These are phyloP conservation scores for Molossus molossus DNA, from an alignment of 2,797 vertebrate species.

Conservation along the genomic window DNA sequence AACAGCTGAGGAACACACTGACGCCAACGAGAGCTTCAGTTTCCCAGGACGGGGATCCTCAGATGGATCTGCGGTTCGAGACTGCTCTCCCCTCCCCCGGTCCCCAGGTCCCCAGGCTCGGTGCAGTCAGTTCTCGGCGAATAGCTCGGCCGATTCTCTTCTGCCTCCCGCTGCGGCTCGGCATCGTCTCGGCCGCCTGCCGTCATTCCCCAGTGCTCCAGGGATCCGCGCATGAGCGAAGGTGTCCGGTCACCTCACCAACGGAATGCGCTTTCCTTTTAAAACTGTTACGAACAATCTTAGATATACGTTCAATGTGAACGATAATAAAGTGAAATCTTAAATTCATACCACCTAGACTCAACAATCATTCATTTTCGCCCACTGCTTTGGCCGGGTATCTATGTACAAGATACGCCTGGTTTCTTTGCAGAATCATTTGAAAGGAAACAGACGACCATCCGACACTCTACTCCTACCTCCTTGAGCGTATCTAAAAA, in stretches of 20 bases:
- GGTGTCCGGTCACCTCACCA: neutral
- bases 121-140: neutral
- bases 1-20: neutral
- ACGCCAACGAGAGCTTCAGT: neutral
- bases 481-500: neutral
- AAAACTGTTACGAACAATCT: neutral
- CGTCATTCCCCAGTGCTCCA: neutral
- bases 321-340: neutral
- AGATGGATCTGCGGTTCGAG: neutral
- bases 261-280: neutral
- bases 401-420: neutral
- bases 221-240: neutral
- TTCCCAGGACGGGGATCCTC: neutral
- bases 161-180: neutral
- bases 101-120: neutral
- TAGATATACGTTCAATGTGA: neutral
- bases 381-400: neutral
- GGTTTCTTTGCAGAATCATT: neutral
- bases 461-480: neutral
- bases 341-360: neutral
- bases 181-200: neutral
- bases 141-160: neutral
- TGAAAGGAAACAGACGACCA: neutral
- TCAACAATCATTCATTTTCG: neutral
- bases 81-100: neutral